Percentiles rank a stretch among this genome's conserved stretches.
These are phyloP conservation scores for Malacoraja senta DNA, from an alignment of 2,797 vertebrate species.

Conservation along the genomic window DNA sequence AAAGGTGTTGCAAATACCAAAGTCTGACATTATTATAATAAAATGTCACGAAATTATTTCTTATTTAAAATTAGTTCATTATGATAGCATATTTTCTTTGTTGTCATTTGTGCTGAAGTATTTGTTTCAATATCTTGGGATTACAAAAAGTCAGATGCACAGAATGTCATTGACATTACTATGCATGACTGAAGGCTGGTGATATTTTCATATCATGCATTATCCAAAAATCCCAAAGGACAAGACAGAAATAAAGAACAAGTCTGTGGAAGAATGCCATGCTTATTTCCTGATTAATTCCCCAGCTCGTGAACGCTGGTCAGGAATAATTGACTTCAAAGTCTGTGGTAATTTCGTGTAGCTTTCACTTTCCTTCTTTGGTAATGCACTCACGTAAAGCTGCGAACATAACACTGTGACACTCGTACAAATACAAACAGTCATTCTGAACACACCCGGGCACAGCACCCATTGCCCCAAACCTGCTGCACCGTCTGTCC, in stretches of 20 bases:
- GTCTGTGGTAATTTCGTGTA: background rate
- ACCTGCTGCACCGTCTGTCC: too few species aligned
- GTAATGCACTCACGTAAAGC: background rate
- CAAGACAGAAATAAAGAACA: constrained; percentile 9
- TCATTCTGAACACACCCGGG: background rate
- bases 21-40: background rate
- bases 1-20: constrained; percentile 19
- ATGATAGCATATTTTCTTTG: background rate
- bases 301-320: constrained; percentile 15
- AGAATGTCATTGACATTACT: constrained; percentile 31
- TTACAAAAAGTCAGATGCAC: constrained; percentile 8
- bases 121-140: constrained; percentile 30
- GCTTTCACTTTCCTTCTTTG: background rate
- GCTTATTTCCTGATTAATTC: constrained; percentile 31
- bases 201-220: constrained; percentile 32
- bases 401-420: background rate
- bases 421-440: background rate
- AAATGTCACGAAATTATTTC: constrained; percentile 24
- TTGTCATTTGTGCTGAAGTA: constrained; percentile 12
- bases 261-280: background rate
- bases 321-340: constrained; percentile 36
- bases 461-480: too few species aligned
- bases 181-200: constrained; percentile 21
- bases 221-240: constrained; percentile 32
- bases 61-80: background rate